A percentile compares a stretch with the other conserved stretches of the same genome.
Conservation (phyloP, 2,797 vertebrate species). For the Artibeus jamaicensis region DNA sequence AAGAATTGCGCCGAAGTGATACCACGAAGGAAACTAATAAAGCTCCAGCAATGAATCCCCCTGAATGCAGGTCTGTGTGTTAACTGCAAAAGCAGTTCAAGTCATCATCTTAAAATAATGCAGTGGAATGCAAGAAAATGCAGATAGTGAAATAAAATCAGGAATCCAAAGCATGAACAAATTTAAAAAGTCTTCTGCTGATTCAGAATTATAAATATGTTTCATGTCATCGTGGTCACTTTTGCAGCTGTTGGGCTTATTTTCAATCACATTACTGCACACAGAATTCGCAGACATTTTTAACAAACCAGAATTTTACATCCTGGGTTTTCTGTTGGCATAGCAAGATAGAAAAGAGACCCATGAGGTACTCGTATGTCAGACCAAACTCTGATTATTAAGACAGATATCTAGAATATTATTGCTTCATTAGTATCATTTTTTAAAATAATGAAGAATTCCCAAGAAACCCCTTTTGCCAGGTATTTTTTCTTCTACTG, state of each 20-base stretch:
- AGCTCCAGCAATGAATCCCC: neutral
- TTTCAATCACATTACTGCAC: constrained; percentile 53
- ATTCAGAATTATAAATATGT: constrained; percentile 40
- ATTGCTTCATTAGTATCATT: constrained; percentile 76
- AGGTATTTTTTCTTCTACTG: neutral
- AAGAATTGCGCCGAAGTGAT: neutral
- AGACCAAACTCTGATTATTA: constrained; percentile 37
- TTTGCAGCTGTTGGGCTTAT: constrained; percentile 45
- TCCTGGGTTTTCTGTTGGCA: constrained; percentile 68
- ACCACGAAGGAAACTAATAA: neutral
- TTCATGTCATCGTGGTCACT: constrained; percentile 26
- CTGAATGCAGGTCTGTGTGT: neutral
- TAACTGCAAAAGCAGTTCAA: neutral
- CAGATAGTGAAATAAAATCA: neutral
- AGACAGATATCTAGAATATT: constrained; percentile 59
- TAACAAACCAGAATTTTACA: constrained; percentile 74
- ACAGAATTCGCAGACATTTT: constrained; percentile 85
- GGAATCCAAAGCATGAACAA: neutral
- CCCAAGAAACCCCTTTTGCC: neutral
- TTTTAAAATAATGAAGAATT: neutral
- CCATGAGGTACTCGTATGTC: constrained; percentile 8
- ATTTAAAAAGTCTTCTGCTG: neutral
- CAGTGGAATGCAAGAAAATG: neutral
- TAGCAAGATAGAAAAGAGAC: constrained; percentile 54
- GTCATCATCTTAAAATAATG: neutral